Base-by-base conservation (phyloP, 37 sponge, comb jelly and placozoan genomes). In the Geodia barretti region DNA sequence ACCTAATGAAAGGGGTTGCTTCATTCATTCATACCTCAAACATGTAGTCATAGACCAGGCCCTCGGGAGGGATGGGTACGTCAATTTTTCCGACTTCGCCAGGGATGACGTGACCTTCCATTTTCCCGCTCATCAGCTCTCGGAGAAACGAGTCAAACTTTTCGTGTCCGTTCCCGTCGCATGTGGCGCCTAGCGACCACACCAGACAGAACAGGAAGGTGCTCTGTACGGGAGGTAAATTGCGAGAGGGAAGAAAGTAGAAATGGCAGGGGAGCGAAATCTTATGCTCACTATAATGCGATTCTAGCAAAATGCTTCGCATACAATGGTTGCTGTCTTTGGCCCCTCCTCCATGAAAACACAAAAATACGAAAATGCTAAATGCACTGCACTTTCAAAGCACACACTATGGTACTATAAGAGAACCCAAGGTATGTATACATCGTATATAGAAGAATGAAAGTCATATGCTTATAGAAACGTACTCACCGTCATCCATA, bases 181-280 rank as follows among this genome's bases (percentile, higher is more conserved):
- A 60, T 1, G 90, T 92, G 26, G 92, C 92, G 4, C 98, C 98
- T 35, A 98, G 40, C 23, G 96, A 93, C 98, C 98, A 98, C 26
- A 95, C 82, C 54, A 90, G 32, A 19, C 88, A 71, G 76, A 98
- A 98, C 74, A 92, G 69, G 74, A 95, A 93, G 39, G 73, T 74
- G 41, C 78, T 81, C 95, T 97, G 82, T 0, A 82, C 20, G 17
- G 34, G 21, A 32, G 41, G 34, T 30, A 5, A 5, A 5, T 30
- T 2, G 34, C 3, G 68, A 29, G 42, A 39, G 74, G 74, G 43
- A 3, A 39, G n/a, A 25, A 39, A 39, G 54, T n/a, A 47, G 34
- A 5, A 33, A 28, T 30, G 68, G 68, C 19, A 33, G 33, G 34
- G 5, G 31, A 32, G 68, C 19, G 68, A 29, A n/a, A n/a, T n/a